These are phyloP conservation scores for Philotrypesis tridentata DNA, from an alignment of 1,140 invertebrate species.

Conservation along the genomic window DNA sequence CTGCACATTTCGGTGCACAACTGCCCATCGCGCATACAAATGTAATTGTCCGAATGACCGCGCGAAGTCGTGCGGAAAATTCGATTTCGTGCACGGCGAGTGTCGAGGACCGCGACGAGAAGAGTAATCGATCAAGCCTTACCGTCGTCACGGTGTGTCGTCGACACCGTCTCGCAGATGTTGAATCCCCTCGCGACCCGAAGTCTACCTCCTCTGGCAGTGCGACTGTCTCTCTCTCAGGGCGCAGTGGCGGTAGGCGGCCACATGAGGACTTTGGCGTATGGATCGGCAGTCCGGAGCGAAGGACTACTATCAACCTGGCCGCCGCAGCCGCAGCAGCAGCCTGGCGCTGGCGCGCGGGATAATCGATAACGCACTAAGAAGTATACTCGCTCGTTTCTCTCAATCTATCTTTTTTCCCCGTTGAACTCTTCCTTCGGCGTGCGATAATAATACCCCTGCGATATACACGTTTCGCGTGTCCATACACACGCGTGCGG, in stretches of 20 bases:
- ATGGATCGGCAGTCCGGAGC: background rate
- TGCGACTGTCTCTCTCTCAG: background rate
- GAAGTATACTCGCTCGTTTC: background rate
- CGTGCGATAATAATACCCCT: too few species aligned
- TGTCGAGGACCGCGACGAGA: too few species aligned
- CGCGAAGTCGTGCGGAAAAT: too few species aligned
- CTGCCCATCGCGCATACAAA: too few species aligned
- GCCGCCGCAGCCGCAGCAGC: background rate
- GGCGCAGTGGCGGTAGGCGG: background rate
- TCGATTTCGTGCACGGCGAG: too few species aligned
- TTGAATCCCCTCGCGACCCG: background rate
- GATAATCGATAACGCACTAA: constrained; percentile 23
- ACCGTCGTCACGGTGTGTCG: background rate
- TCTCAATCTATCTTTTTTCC: background rate
- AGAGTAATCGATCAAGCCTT: background rate
- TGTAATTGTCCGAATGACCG: too few species aligned
- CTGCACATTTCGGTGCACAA: too few species aligned
- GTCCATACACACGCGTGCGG: too few species aligned
- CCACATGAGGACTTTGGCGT: background rate
- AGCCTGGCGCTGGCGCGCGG: background rate
- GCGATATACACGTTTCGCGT: too few species aligned
- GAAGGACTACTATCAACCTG: background rate
- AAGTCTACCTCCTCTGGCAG: too few species aligned
- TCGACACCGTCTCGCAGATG: background rate
- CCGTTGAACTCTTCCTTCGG: background rate